Percentiles rank a stretch among this genome's conserved stretches.
phyloP scores from a whole-genome alignment of 2,113 vertebrate species.

The Nothoprocta pentlandii region DNA sequence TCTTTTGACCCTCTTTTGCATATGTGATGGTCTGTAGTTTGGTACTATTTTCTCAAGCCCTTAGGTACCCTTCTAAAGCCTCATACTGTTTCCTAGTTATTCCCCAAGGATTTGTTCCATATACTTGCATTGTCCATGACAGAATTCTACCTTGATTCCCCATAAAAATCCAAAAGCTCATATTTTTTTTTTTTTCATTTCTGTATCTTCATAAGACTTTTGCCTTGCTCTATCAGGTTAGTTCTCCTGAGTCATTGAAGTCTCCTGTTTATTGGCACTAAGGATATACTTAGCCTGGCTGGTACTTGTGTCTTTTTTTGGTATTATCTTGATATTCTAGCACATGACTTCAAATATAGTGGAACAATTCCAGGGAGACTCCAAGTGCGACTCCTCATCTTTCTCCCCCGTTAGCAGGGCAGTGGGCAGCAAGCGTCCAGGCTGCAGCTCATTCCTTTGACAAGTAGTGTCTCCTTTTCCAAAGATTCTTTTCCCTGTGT shows the following conservation, averaged over 20 bases:
- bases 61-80: neutral
- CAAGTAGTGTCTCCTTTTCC: neutral
- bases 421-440: no score
- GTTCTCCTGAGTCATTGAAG: neutral
- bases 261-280: neutral
- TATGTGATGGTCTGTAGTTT: rapidly evolving
- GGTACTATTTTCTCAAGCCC: neutral
- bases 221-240: rapidly evolving
- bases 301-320: neutral
- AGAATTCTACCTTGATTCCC: neutral
- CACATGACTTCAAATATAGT: neutral
- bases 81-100: neutral
- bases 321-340: neutral
- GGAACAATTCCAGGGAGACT: neutral
- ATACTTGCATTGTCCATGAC: neutral
- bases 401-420: neutral
- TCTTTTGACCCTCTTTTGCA: neutral
- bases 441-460: neutral
- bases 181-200: neutral
- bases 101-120: neutral
- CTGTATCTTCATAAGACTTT: neutral
- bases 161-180: neutral
- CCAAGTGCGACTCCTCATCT: neutral
- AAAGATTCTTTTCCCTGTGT: neutral
- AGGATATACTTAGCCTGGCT: neutral